Evolutionary conservation across 2,888 invertebrate species (phyloP).

Genomic region (Chrysolina americana): DNA sequence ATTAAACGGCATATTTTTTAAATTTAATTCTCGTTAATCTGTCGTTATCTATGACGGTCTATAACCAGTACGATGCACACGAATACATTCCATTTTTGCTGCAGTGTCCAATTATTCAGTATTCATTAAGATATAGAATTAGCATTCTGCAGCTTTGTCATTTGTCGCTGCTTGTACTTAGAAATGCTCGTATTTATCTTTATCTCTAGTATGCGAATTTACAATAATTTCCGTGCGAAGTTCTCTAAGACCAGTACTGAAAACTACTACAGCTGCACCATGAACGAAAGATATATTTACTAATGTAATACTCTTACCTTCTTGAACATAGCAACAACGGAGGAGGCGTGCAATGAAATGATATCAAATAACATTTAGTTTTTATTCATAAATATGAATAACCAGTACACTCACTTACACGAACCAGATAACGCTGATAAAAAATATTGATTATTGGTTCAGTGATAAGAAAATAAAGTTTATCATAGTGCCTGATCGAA

Average conservation of each 20-base stretch:
- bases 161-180: too few relatives aligned
- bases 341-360: slow-evolving; percentile 6
- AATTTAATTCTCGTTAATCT: too few relatives aligned
- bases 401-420: not conserved
- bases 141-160: too few relatives aligned
- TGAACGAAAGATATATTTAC: not conserved
- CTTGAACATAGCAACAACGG: not conserved
- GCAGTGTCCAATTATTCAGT: too few relatives aligned
- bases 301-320: not conserved
- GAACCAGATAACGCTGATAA: not conserved
- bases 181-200: too few relatives aligned
- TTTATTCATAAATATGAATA: not conserved
- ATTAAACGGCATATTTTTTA: too few relatives aligned
- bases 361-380: not conserved
- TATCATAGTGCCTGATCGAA: not conserved
- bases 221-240: not conserved
- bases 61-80: too few relatives aligned
- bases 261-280: not conserved
- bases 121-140: too few relatives aligned
- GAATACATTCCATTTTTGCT: too few relatives aligned
- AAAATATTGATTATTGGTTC: slow-evolving; percentile 6
- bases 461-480: not conserved
- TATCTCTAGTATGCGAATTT: too few relatives aligned
- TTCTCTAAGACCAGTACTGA: not conserved
- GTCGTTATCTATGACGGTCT: too few relatives aligned